Base-by-base conservation (phyloP, 1,140 invertebrate species). In the Tenebrio molitor region DNA sequence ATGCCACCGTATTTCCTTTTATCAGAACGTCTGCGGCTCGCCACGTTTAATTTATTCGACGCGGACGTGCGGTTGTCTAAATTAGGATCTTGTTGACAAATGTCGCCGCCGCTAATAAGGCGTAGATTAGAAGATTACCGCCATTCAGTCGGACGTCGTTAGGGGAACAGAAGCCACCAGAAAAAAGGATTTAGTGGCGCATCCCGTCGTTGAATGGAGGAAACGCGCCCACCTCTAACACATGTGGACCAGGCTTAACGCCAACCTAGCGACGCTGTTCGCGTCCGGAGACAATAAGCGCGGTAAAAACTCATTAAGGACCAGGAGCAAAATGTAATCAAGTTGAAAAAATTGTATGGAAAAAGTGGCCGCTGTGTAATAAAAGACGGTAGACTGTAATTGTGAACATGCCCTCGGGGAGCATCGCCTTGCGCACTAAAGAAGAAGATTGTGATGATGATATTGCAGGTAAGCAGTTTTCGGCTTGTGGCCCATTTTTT, bases 61-160 rank as follows among this genome's bases (percentile, higher is more conserved):
- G 17, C 41, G 15, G 64, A 66, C 12, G 8, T 16, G 4, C 34
- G 19, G 25, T 69, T 69, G 68, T 69, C 68, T 62, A 69, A 69
- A 69, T 69, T 69, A 69, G 68, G 68, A 69, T 69, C 68, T 69
- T 69, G 68, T 69, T 69, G 68, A 69, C 68, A 69, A 69, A 69
- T 69, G 68, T 69, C 21, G 46, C 29, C 15, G 19, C 33, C 16
- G 29, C 68, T 69, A 69, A 69, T 69, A 69, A 69, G 50, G 68
- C 4, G 36, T 53, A 58, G 68, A 69, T 69, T 69, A 62, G 68
- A 39, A 33, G 68, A 58, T 33, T 53, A 53, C 36, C 36, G 25
- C 25, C n/a, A n/a, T n/a, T n/a, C n/a, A 53, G n/a, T 66, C 36
- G 41, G 41, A 41, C 68, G 39, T 69, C 68, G 62, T 69, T 69